phyloP scores from a whole-genome alignment of 2,113 vertebrate genomes.

The Istiophorus platypterus region DNA sequence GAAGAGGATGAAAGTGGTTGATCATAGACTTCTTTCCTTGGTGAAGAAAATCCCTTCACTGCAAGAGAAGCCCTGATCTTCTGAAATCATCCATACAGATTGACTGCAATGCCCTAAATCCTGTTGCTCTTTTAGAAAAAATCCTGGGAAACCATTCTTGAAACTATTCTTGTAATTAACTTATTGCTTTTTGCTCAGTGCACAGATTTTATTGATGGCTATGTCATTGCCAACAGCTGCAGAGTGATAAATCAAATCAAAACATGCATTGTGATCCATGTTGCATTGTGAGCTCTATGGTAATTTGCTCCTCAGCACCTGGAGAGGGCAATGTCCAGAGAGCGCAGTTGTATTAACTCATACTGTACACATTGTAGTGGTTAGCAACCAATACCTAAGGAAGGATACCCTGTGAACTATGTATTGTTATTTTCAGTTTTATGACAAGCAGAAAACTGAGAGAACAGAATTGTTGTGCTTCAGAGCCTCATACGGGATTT shows the following conservation, averaged over 20 bases:
- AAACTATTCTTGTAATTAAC: constrained; percentile 63
- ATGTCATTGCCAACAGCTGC: constrained; percentile 60
- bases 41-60: no score
- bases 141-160: constrained; percentile 38
- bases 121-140: constrained; percentile 10
- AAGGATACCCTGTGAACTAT: not conserved
- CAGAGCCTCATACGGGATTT: no score
- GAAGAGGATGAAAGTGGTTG: no score
- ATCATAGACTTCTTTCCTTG: no score
- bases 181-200: constrained; percentile 58
- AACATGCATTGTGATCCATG: constrained; percentile 38
- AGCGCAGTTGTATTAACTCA: constrained; percentile 14
- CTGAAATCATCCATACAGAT: not conserved
- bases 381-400: not conserved
- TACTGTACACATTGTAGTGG: constrained; percentile 1
- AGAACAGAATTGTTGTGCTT: not conserved
- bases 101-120: not conserved
- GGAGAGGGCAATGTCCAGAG: constrained; percentile 13
- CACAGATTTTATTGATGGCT: constrained; percentile 56
- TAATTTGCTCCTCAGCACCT: constrained; percentile 34
- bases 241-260: constrained; percentile 57
- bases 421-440: not conserved
- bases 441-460: not conserved
- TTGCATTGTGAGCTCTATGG: constrained; percentile 27
- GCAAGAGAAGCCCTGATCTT: no score